These are phyloP conservation scores for Chamaea fasciata DNA, from an alignment of 2,113 vertebrate genomes.

Conservation along the genomic window DNA sequence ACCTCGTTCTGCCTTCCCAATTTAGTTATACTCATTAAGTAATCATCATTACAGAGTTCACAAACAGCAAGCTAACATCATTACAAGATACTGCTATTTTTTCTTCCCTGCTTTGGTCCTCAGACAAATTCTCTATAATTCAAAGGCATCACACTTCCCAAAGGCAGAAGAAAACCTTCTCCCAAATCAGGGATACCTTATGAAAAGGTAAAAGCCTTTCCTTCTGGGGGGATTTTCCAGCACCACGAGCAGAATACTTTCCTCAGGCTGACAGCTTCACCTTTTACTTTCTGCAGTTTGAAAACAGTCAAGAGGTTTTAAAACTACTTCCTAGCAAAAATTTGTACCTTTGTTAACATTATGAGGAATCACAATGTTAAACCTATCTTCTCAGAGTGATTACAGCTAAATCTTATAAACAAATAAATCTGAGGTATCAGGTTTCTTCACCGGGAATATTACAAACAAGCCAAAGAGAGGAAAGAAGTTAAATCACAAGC, in stretches of 20 bases:
- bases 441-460: not conserved
- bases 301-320: not conserved
- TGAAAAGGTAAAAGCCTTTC: not conserved
- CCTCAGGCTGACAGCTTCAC: not conserved
- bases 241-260: not conserved
- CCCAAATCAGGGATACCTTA: not conserved
- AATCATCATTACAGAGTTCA: not conserved
- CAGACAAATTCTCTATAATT: not conserved
- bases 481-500: not conserved
- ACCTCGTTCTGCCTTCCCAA: not conserved
- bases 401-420: not conserved
- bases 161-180: not conserved
- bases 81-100: not conserved
- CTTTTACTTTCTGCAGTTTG: not conserved
- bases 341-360: not conserved
- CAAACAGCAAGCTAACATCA: not conserved
- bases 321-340: not conserved
- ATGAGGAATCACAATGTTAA: not conserved
- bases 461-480: not conserved
- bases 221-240: not conserved
- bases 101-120: not conserved
- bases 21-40: not conserved
- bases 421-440: not conserved
- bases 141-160: not conserved
- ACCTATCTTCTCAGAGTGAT: not conserved